phyloP scores from a whole-genome alignment of 2,888 invertebrate species.

The Philaethria dido region DNA sequence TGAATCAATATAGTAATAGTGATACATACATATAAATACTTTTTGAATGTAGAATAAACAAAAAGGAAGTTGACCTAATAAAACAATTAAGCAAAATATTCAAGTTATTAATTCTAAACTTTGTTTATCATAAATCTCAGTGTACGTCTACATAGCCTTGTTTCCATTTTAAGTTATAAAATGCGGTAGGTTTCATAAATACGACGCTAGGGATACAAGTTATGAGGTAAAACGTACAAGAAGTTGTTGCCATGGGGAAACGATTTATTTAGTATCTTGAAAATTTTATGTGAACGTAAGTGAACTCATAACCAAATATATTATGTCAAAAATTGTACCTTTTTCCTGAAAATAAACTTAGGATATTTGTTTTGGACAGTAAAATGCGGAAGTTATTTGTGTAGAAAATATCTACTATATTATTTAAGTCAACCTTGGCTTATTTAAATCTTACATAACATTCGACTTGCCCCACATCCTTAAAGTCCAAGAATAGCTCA shows the following conservation, averaged over 20 bases:
- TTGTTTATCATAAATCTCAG: background rate
- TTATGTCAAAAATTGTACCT: background rate
- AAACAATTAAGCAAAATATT: background rate
- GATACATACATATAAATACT: background rate
- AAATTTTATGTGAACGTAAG: slow-evolving; percentile 14
- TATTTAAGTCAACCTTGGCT: background rate
- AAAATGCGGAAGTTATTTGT: background rate
- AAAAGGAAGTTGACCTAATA: background rate
- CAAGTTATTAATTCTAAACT: background rate
- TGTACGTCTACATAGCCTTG: background rate
- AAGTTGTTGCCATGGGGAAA: slow-evolving; percentile 4
- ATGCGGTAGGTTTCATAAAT: slow-evolving; percentile 9
- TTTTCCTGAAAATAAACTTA: background rate
- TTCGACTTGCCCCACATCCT: background rate
- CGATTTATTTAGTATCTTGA: slow-evolving; percentile 10
- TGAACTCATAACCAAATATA: slow-evolving; percentile 8
- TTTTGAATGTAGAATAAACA: background rate
- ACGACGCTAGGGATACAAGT: background rate
- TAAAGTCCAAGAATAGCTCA: slow-evolving; percentile 3
- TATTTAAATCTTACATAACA: background rate
- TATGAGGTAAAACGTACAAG: slow-evolving; percentile 6
- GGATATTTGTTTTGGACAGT: background rate
- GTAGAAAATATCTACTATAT: background rate
- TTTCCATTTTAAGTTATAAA: slow-evolving; percentile 6
- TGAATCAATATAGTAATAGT: too few relatives aligned